Conservation (phyloP, 1,140 invertebrate genomes). For the Caenorhabditis inopinata region DNA sequence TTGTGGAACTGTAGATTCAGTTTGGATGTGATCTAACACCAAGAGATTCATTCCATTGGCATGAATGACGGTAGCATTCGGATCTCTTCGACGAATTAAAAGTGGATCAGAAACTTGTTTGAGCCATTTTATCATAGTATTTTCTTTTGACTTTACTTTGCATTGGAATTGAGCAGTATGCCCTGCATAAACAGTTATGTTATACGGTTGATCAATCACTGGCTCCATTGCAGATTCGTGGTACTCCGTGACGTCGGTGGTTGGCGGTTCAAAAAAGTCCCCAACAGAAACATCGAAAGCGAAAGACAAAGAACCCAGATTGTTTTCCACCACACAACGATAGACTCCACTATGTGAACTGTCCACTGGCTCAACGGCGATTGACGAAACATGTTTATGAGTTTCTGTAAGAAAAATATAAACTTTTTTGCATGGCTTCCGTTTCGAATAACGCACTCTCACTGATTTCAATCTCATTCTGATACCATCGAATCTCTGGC, state of each 20-base stretch:
- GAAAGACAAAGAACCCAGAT: constrained; percentile 15
- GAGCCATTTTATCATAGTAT: constrained; percentile 45
- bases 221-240: constrained; percentile 11
- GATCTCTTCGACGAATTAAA: constrained; percentile 3
- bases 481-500: constrained; percentile 50
- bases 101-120: constrained; percentile 44
- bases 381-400: constrained; percentile 17
- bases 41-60: constrained; percentile 48
- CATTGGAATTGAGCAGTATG: constrained; percentile 51
- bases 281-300: constrained; percentile 40
- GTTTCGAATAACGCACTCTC: background rate
- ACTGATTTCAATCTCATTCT: constrained; percentile 39
- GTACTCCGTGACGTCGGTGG: background rate
- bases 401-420: constrained; percentile 35
- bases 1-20: constrained; percentile 12
- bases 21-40: constrained; percentile 43
- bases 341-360: constrained; percentile 31
- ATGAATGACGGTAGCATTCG: constrained; percentile 45
- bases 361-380: constrained; percentile 26
- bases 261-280: constrained; percentile 40
- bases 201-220: constrained; percentile 47
- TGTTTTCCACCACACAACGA: constrained; percentile 37
- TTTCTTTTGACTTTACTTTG: constrained; percentile 45
- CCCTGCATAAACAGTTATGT: constrained; percentile 43
- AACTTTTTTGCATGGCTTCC: background rate